These are phyloP conservation scores for Cotesia congregata DNA, from an alignment of 2,888 invertebrate genomes.

Conservation along the genomic window DNA sequence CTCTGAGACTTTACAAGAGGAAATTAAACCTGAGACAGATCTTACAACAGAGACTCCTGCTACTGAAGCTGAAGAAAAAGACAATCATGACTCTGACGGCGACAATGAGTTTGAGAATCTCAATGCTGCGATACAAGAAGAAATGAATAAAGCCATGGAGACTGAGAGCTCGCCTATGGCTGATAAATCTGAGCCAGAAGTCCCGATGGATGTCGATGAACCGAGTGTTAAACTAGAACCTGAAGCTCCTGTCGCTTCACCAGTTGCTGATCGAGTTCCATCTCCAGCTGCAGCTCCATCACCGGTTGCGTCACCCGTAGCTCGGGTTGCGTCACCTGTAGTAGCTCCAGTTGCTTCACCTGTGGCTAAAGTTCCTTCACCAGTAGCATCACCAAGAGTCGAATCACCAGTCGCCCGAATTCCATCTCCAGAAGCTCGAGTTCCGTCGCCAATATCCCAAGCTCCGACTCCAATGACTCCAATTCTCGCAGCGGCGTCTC, in stretches of 20 bases:
- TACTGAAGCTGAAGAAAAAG: not conserved
- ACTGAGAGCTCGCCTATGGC: conserved; percentile 40
- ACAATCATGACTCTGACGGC: conserved; percentile 9
- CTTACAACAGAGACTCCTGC: not conserved
- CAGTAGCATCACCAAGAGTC: not conserved
- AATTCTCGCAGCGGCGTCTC: conserved; percentile 22
- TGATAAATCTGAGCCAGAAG: conserved; percentile 19
- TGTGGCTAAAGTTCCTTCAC: conserved; percentile 17
- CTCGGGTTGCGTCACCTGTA: conserved; percentile 4
- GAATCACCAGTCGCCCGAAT: conserved; percentile 33
- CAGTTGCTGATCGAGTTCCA: conserved; percentile 55
- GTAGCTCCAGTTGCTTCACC: conserved; percentile 14
- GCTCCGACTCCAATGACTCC: not conserved
- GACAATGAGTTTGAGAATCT: conserved; percentile 28
- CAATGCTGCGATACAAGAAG: conserved; percentile 30
- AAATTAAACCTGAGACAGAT: not conserved
- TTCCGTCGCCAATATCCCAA: not conserved
- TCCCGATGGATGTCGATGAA: conserved; percentile 21
- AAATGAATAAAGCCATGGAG: conserved; percentile 46
- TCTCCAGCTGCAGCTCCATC: conserved; percentile 43
- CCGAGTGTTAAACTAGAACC: conserved; percentile 1
- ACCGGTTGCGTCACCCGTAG: not conserved
- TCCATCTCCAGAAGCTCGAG: not conserved
- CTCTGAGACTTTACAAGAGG: conserved; percentile 40
- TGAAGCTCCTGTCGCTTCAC: conserved; percentile 3